These are phyloP conservation scores for Drosophila funebris DNA, from an alignment of 1,140 invertebrate species.

Conservation along the genomic window DNA sequence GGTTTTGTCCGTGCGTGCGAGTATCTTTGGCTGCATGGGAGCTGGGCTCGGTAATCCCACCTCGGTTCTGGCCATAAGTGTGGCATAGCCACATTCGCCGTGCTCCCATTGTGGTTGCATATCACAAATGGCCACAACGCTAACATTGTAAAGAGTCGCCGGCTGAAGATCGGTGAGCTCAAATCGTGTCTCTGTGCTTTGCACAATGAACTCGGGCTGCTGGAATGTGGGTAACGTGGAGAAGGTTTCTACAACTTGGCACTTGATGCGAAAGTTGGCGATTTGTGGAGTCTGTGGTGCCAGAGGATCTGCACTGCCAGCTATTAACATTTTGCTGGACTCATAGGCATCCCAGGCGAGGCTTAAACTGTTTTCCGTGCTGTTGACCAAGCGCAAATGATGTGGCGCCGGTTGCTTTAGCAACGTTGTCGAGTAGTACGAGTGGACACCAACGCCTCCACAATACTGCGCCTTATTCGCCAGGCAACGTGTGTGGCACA, in stretches of 20 bases:
- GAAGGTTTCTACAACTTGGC: conserved; percentile 84
- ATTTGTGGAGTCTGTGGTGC: conserved; percentile 69
- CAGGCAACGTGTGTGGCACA: conserved; percentile 84
- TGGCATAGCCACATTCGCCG: conserved; percentile 85
- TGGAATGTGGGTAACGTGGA: conserved; percentile 67
- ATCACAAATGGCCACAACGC: conserved; percentile 87
- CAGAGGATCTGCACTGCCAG: conserved; percentile 41
- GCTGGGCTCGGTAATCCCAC: conserved; percentile 88
- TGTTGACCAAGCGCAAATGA: conserved; percentile 83
- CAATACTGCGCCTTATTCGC: conserved; percentile 85
- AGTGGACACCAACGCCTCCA: conserved; percentile 84
- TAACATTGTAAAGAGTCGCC: conserved; percentile 89
- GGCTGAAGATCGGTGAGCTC: conserved; percentile 88
- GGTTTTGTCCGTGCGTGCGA: conserved; percentile 85
- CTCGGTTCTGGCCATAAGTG: conserved; percentile 86
- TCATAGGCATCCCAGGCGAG: conserved; percentile 84
- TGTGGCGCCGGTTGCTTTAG: conserved; percentile 82
- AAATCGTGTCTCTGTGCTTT: conserved; percentile 84
- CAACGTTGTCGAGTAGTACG: conserved; percentile 85
- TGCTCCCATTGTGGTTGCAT: conserved; percentile 70
- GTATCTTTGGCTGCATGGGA: conserved; percentile 87
- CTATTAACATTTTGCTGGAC: conserved; percentile 53
- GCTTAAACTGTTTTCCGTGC: conserved; percentile 85
- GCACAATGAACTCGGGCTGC: conserved; percentile 84
- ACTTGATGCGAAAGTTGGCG: conserved; percentile 84